Conservation (phyloP, 2,797 vertebrate genomes). For the Hippopotamyrus pictus region DNA sequence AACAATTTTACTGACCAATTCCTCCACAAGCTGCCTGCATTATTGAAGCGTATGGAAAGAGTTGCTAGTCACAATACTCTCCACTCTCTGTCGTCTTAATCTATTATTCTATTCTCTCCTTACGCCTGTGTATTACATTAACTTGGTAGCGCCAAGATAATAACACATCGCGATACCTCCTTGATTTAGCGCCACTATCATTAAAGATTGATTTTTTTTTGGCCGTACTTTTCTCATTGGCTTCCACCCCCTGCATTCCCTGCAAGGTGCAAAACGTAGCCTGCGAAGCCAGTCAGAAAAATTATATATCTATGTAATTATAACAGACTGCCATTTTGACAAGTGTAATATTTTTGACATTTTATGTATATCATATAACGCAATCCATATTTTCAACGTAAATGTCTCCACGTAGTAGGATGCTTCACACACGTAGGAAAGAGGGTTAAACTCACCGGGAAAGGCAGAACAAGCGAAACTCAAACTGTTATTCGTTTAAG, state of each 20-base stretch:
- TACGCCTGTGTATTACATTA: background rate
- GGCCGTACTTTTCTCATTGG: background rate
- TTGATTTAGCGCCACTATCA: background rate
- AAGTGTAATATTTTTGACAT: background rate
- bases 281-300: background rate
- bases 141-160: background rate
- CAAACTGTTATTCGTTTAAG: background rate
- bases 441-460: background rate
- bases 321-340: background rate
- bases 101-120: background rate
- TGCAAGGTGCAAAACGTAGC: background rate
- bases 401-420: background rate
- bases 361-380: background rate
- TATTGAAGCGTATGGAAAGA: conserved; percentile 38
- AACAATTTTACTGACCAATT: conserved; percentile 43
- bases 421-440: background rate
- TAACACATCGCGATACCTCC: background rate
- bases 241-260: background rate
- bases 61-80: conserved; percentile 46
- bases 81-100: conserved; percentile 1
- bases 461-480: background rate
- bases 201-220: conserved; percentile 15
- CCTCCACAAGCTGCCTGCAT: conserved; percentile 31
- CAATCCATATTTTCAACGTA: background rate
- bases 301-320: background rate